Evolutionary conservation across 2,113 vertebrate genomes (phyloP).

Genomic region (Platysternon megacephalum): DNA sequence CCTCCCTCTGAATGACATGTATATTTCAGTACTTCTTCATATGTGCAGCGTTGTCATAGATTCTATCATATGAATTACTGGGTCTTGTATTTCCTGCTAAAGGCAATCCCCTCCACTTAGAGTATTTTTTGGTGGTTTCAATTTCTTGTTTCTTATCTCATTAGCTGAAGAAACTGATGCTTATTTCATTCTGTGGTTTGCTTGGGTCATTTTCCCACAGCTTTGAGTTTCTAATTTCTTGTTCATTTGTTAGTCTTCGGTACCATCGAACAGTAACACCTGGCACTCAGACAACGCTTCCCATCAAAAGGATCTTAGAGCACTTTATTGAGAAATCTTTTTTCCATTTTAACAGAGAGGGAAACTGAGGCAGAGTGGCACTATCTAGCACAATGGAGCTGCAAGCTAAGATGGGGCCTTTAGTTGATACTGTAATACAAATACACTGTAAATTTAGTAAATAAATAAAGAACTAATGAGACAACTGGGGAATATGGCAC

Average conservation of each 20-base stretch:
- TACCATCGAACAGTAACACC: background rate
- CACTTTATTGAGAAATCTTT: background rate
- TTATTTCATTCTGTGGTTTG: background rate
- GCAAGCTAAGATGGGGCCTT: background rate
- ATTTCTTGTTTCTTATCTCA: background rate
- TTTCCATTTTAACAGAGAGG: background rate
- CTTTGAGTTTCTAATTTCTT: background rate
- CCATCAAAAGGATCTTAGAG: background rate
- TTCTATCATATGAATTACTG: background rate
- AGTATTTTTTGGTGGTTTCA: background rate
- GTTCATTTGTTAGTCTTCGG: background rate
- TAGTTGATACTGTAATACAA: too few species aligned
- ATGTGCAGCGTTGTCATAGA: background rate
- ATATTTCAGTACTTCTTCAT: slow-evolving; percentile 1
- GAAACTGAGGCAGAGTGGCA: background rate
- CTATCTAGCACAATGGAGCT: background rate
- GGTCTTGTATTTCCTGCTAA: slow-evolving; percentile 13
- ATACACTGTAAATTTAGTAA: background rate
- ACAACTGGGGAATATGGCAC: background rate
- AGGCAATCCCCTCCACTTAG: background rate
- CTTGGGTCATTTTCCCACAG: background rate
- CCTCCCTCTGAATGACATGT: background rate
- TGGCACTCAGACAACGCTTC: background rate
- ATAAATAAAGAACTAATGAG: background rate
- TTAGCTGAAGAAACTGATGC: background rate